A percentile compares a stretch with the other conserved stretches of the same genome.
Conservation (phyloP, 2,113 vertebrate species). For the Neodon shergylaensis region DNA sequence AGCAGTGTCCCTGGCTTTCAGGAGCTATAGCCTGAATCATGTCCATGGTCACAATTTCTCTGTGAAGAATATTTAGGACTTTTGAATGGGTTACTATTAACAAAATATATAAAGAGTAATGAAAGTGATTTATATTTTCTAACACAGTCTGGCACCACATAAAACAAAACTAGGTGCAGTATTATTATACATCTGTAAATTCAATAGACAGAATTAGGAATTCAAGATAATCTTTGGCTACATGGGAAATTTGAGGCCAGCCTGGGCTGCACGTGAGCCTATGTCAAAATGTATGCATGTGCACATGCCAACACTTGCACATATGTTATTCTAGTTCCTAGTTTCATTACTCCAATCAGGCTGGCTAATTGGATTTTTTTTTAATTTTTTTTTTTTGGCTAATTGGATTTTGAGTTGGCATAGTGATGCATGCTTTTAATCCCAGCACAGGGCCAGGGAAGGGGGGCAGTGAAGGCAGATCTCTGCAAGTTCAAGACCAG, state of each 20-base stretch:
- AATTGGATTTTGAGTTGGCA: not conserved
- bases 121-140: not conserved
- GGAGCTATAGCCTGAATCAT: not conserved
- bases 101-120: conserved; percentile 22
- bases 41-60: not conserved
- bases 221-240: not conserved
- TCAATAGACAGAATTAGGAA: not conserved
- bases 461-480: not conserved
- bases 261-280: not conserved
- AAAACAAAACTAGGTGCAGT: not conserved
- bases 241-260: not conserved
- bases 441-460: not conserved
- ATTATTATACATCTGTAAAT: not conserved
- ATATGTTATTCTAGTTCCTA: not conserved
- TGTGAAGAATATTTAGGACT: conserved; percentile 22
- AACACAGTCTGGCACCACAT: not conserved
- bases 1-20: not conserved
- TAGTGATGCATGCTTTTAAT: not conserved
- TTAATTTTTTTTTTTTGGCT: too few species aligned
- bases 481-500: not conserved
- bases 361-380: conserved; percentile 1
- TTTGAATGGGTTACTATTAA: not conserved
- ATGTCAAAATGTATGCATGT: not conserved
- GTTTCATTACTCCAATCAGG: conserved; percentile 15
- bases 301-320: not conserved